Evolutionary conservation across 2,113 vertebrate species (phyloP), one percentile per base, ranked within the genome.

Genomic region (Halcyon malimbica): DNA sequence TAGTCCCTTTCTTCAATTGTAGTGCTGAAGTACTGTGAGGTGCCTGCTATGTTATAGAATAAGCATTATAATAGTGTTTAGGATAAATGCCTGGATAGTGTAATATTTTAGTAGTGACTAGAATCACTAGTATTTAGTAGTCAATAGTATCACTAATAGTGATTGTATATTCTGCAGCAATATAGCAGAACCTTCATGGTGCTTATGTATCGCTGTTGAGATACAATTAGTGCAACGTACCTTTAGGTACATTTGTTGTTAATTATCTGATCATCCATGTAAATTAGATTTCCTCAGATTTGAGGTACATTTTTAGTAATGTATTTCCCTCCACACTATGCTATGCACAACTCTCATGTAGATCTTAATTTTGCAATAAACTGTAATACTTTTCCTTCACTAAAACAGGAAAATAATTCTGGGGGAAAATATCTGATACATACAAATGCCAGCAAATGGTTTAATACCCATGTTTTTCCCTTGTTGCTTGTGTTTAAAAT

Each of bases 401-500:
- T 39, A 42, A 92, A 94, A 60, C 11, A 46, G 54, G 59, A 74
- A 89, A 94, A 56, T n/a, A 65, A 9, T 9, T 65, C 41, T 80
- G 35, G 16, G 21, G 16, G 89, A 77, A 96, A 93, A 73, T 51
- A 35, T 75, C 70, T 33, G n/a, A 28, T 67, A 26, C 42, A 44
- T 46, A 54, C 31, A 92, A 81, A 87, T 15, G 74, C 62, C 25
- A 83, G 37, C 20, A 91, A 92, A 93, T 67, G 31, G 8, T 82
- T 97, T 95, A 93, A 64, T 44, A 39, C 24, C 44, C 1, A 11
- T 79, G 46, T 68, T 97, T 95, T 91, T 87, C 65, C 65, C 88
- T 96, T 91, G 54, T 78, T 92, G 84, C 41, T 73, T 71, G 37
- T 53, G 35, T 56, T 95, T 79, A 96, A 97, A 97, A 90, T 91